Evolutionary conservation across 1,140 invertebrate species (phyloP), one percentile per base, ranked within the genome.

Genomic region (Drosophila lowei): DNA sequence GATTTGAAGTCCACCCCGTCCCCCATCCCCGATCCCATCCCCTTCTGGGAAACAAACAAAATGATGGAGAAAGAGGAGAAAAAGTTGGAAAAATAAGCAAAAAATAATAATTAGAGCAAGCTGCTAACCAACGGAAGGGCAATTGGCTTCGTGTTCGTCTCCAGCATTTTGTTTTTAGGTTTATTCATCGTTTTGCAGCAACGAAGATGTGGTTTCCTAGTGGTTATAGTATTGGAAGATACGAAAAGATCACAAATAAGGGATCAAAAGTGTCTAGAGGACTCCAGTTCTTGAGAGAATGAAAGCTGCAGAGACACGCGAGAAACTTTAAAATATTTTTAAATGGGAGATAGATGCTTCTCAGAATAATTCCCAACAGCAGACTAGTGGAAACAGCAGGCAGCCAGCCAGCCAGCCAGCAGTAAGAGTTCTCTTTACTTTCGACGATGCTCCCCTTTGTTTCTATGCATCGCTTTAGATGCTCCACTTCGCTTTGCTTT

Each of bases 41-140:
- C 47, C 28, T 43, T 38, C 11, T 5, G 34, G 66, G 41, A 70
- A 57, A 73, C 59, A 63, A 61, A 54, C 50, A 52, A 60, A 57
- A n/a, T 28, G 42, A 48, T 42, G 11, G 34, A 2, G 2, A 59
- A 62, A 66, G 8, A 23, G 43, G 34, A 61, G 18, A 49, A 21
- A 23, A 46, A 49, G n/a, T 42, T 15, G 47, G 47, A 25, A 46
- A 60, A 25, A 54, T 34, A 42, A 48, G 28, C 47, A 46, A 53
- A 47, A 67, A 67, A 48, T 38, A 38, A 68, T 68, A 57, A 68
- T 68, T 68, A 68, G 34, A 43, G 43, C 65, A 30, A 67, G 63
- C 43, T 68, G 65, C 23, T 41, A 68, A 68, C 25, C 43, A 68
- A 42, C 53, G 15, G 34, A 38, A 43, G 9, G 57, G 13, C 55